phyloP scores from a whole-genome alignment of 2,888 invertebrate species.

The Agrotis ipsilon region DNA sequence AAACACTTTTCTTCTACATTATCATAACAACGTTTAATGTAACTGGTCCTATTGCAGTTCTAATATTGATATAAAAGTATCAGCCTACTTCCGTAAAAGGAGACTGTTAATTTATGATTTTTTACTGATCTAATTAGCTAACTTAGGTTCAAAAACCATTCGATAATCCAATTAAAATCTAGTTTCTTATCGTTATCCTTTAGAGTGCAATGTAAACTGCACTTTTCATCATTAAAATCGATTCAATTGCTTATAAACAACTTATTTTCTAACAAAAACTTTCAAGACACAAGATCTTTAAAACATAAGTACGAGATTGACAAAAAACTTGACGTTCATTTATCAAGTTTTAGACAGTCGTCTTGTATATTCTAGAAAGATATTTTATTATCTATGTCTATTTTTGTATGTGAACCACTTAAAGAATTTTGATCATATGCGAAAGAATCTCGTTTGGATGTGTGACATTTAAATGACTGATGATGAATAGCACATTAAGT shows the following conservation, averaged over 20 bases:
- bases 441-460: constrained; percentile 42
- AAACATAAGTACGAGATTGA: constrained; percentile 6
- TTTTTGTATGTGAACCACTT: constrained; percentile 47
- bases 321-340: constrained; percentile 28
- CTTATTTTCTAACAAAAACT: constrained; percentile 20
- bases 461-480: constrained; percentile 57
- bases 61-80: constrained; percentile 21
- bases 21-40: constrained; percentile 22
- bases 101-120: constrained; percentile 35
- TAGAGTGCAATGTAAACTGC: constrained; percentile 25
- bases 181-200: constrained; percentile 34
- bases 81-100: constrained; percentile 23
- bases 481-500: constrained; percentile 55
- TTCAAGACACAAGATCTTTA: constrained; percentile 20
- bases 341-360: constrained; percentile 1
- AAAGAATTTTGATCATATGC: constrained; percentile 48
- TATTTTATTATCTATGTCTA: constrained; percentile 41
- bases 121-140: constrained; percentile 43
- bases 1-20: constrained; percentile 7
- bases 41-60: not conserved
- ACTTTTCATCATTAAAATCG: constrained; percentile 17
- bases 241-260: constrained; percentile 39
- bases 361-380: constrained; percentile 37
- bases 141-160: constrained; percentile 28
- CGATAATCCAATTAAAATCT: constrained; percentile 44